Evolutionary conservation across 2,113 vertebrate genomes (phyloP), one percentile per base, ranked within the genome.

Genomic region (Romanogobio albipinnatus): DNA sequence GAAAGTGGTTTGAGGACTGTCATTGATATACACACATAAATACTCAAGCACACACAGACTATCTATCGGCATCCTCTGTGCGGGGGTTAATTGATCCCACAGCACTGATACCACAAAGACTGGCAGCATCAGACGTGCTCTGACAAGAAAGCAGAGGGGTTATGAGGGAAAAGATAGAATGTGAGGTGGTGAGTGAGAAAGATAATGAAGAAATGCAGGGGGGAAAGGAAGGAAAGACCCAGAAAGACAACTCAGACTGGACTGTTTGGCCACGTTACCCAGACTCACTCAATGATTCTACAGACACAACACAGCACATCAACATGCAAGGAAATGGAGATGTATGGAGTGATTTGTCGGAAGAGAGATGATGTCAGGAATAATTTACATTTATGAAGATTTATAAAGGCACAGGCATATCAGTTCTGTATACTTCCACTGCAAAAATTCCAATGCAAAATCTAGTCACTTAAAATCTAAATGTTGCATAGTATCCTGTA

Each of bases 1-100:
- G 29, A 62, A 74, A 86, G 36, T 62, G 58, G 78, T 59, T 75
- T 39, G 73, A 77, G 26, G 81, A 75, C 22, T 75, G 76, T 87
- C 64, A 83, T 33, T 36, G 76, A 64, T 76, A 78, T 22, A 73
- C 62, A 53, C 62, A 45, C 62, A 39, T 8, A 29, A 73, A 47
- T 39, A 4, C 53, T 19, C 77, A 85, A 9, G 14, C 70, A 86
- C 85, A 76, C 84, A 87, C 61, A 80, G 29, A 84, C 71, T 81
- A 84, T 66, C 39, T 84, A 15, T 85, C 53, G 62, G 49, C 19
- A 45, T 88, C 86, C 76, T 86, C 88, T 88, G 49, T 22, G 22
- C 89, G 89, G 86, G 15, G 59, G 45, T 83, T 86, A 88, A 88
- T 88, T 88, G 87, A 88, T 88, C 87, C 84, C 87, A 59, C n/a